Conservation (phyloP, 2,113 vertebrate genomes). For the Lepus timidus region DNA sequence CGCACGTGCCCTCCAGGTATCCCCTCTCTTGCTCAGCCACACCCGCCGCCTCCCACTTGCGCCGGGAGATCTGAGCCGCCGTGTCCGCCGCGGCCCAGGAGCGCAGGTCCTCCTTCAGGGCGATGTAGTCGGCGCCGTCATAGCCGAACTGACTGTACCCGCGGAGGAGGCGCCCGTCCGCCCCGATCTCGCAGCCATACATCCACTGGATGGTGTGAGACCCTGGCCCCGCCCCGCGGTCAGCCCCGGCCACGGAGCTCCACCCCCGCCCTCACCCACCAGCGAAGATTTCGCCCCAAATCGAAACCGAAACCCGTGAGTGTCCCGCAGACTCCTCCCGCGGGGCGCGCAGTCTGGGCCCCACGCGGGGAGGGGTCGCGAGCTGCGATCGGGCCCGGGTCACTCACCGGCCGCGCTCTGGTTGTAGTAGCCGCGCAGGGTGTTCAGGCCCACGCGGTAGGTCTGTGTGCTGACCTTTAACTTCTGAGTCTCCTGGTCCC, state of each 20-base stretch:
- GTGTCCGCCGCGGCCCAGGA: not conserved
- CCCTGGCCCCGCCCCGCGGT: not conserved
- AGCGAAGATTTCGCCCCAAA: not conserved
- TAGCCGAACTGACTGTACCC: fast-evolving
- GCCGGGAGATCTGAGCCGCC: not conserved
- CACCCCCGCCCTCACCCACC: not conserved
- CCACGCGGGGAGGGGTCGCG: not conserved
- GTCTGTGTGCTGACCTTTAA: fast-evolving
- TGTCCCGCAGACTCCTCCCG: not conserved
- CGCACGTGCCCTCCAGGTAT: not conserved
- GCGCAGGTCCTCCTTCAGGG: conserved; percentile 52
- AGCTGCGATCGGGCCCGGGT: too few relatives aligned
- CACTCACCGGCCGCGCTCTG: conserved; percentile 6
- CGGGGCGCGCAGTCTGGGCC: not conserved
- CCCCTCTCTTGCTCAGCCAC: fast-evolving
- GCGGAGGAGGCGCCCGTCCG: fast-evolving
- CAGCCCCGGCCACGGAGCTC: fast-evolving
- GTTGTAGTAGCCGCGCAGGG: not conserved
- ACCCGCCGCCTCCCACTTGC: not conserved
- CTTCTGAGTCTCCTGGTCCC: fast-evolving
- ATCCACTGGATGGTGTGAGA: fast-evolving
- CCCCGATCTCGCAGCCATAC: conserved; percentile 67
- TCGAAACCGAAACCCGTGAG: fast-evolving
- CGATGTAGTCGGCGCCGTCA: conserved; percentile 79
- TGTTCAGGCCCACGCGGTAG: not conserved